phyloP scores from a whole-genome alignment of 2,797 vertebrate species.

The Myripristis jacobus region DNA sequence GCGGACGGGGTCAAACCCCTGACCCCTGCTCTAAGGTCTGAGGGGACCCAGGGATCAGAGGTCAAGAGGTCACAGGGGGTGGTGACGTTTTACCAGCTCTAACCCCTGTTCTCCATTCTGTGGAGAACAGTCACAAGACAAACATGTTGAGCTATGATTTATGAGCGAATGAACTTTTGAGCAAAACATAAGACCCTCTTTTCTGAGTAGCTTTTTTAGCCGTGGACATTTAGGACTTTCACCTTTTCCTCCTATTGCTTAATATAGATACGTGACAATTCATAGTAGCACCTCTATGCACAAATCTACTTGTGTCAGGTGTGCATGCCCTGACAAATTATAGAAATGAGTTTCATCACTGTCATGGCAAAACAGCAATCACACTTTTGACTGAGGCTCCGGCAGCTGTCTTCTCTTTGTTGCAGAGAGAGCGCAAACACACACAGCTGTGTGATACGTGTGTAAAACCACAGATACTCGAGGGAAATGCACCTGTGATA shows the following conservation, averaged over 20 bases:
- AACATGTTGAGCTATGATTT: slow-evolving; percentile 78
- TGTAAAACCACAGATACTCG: slow-evolving; percentile 79
- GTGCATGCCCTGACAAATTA: slow-evolving; percentile 11
- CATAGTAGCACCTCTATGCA: slow-evolving; percentile 1
- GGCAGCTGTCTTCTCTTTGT: slow-evolving; percentile 71
- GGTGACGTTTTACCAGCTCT: slow-evolving; percentile 67
- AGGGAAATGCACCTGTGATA: slow-evolving; percentile 82
- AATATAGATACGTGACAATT: not conserved
- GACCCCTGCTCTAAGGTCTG: slow-evolving; percentile 63
- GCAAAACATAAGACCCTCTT: slow-evolving; percentile 43
- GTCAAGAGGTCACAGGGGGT: slow-evolving; percentile 63
- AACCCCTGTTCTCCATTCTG: slow-evolving; percentile 65
- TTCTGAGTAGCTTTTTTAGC: slow-evolving; percentile 34
- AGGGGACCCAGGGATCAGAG: slow-evolving; percentile 57
- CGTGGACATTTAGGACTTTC: slow-evolving; percentile 42
- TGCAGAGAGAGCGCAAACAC: slow-evolving; percentile 58
- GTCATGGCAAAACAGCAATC: slow-evolving; percentile 3
- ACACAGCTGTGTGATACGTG: slow-evolving; percentile 76
- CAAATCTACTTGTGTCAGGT: not conserved
- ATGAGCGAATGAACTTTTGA: slow-evolving; percentile 57
- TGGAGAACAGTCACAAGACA: slow-evolving; percentile 66
- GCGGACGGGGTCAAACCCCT: slow-evolving; percentile 70
- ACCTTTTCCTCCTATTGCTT: slow-evolving; percentile 35
- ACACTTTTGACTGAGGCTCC: slow-evolving; percentile 30
- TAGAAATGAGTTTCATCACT: slow-evolving; percentile 61